phyloP scores from a whole-genome alignment of 2,797 vertebrate species.

The Channa striata region DNA sequence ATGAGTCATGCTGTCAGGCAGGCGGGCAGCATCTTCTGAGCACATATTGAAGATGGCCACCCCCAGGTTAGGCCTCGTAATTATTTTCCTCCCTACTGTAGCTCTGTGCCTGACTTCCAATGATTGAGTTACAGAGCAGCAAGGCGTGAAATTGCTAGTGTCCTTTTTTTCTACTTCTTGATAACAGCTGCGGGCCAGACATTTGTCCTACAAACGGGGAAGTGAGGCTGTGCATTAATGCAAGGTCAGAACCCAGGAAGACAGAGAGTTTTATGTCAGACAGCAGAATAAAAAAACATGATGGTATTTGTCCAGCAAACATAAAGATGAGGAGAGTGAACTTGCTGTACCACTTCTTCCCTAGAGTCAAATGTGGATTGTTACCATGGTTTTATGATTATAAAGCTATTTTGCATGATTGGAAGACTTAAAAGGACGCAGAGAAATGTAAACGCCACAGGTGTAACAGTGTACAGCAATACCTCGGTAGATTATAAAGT shows the following conservation, averaged over 20 bases:
- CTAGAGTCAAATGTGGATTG: neutral
- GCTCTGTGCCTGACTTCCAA: slow-evolving; percentile 59
- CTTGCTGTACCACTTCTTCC: slow-evolving; percentile 4
- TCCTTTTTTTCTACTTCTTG: slow-evolving; percentile 65
- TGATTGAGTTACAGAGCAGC: slow-evolving; percentile 83
- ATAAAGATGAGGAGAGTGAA: slow-evolving; percentile 17
- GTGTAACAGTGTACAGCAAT: slow-evolving; percentile 38
- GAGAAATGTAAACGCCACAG: neutral
- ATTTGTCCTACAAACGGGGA: slow-evolving; percentile 71
- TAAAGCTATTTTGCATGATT: neutral
- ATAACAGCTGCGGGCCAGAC: slow-evolving; percentile 75
- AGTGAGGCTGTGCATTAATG: slow-evolving; percentile 65
- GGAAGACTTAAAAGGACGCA: neutral
- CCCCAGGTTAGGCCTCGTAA: slow-evolving; percentile 69
- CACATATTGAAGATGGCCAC: slow-evolving; percentile 73
- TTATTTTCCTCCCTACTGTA: slow-evolving; percentile 77
- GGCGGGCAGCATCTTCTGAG: slow-evolving; percentile 52
- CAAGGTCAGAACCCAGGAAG: slow-evolving; percentile 60
- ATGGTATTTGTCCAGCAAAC: slow-evolving; percentile 4
- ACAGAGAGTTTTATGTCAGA: slow-evolving; percentile 42
- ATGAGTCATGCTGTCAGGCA: slow-evolving; percentile 71
- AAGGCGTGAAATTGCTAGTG: slow-evolving; percentile 81
- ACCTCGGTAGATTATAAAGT: slow-evolving; percentile 97
- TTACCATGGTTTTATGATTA: slow-evolving; percentile 8
- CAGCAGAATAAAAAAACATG: slow-evolving; percentile 17